A percentile compares a stretch with the other conserved stretches of the same genome.
phyloP scores from a whole-genome alignment of 2,888 invertebrate genomes.

The Lepetodrilus schrolli region DNA sequence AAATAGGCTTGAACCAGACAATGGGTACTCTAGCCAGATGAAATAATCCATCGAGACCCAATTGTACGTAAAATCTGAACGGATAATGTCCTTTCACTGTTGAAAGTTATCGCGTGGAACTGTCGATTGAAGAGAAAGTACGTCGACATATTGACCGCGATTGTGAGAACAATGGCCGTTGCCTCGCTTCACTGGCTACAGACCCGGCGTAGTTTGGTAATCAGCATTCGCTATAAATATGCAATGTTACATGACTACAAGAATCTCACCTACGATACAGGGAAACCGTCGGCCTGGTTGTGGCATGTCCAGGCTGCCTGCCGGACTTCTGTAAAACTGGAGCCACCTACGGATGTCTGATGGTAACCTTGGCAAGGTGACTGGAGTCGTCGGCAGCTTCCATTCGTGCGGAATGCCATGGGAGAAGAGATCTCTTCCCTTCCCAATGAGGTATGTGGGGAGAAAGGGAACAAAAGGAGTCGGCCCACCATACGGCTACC shows the following conservation, averaged over 20 bases:
- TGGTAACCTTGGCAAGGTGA: conserved; percentile 22
- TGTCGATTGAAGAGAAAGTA: background rate
- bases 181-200: background rate
- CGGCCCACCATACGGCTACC: background rate
- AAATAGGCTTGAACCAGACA: too few relatives aligned
- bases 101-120: too few relatives aligned
- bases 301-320: background rate
- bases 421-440: too few relatives aligned
- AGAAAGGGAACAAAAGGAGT: too few relatives aligned
- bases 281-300: background rate
- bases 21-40: too few relatives aligned
- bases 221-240: background rate
- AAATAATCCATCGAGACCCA: too few relatives aligned
- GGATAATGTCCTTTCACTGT: too few relatives aligned
- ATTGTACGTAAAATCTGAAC: too few relatives aligned
- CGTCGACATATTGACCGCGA: conserved; percentile 7
- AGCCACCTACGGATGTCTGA: background rate
- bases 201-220: background rate
- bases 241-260: background rate
- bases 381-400: background rate
- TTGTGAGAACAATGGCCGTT: conserved; percentile 22
- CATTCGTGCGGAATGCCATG: too few relatives aligned
- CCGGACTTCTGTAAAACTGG: background rate
- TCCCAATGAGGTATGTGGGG: too few relatives aligned
- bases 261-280: background rate